Evolutionary conservation across 1,140 invertebrate species (phyloP).

Genomic region (Mactra quadrangularis): DNA sequence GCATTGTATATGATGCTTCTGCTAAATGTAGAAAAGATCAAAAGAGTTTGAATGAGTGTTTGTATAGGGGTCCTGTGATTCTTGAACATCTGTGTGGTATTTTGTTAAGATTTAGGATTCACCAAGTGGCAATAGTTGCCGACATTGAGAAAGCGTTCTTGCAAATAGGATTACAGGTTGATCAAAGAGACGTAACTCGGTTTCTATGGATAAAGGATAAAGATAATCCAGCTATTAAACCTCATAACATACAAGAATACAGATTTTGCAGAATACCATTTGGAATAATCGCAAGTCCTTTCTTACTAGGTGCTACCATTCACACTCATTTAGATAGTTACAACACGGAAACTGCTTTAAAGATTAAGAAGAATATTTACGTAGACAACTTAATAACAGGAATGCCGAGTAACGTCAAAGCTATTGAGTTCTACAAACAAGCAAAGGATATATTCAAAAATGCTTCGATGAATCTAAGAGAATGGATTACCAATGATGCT

Average conservation of each 20-base stretch:
- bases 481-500: not conserved
- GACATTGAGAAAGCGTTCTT: slow-evolving; percentile 15
- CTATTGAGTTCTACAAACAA: not conserved
- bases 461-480: not conserved
- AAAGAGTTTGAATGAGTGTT: slow-evolving; percentile 21
- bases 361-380: not conserved
- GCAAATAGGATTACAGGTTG: not conserved
- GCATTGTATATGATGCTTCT: slow-evolving; percentile 49
- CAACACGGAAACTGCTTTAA: not conserved
- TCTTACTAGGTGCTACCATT: slow-evolving; percentile 34
- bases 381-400: not conserved
- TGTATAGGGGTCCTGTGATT: slow-evolving; percentile 29
- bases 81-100: slow-evolving; percentile 18
- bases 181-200: slow-evolving; percentile 37
- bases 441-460: not conserved
- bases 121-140: slow-evolving; percentile 25
- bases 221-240: not conserved
- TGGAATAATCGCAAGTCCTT: slow-evolving; percentile 51
- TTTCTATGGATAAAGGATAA: slow-evolving; percentile 45
- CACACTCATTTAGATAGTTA: slow-evolving; percentile 31
- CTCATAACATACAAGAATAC: slow-evolving; percentile 38
- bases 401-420: not conserved
- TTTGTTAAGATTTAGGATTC: slow-evolving; percentile 25
- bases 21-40: slow-evolving; percentile 11
- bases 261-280: slow-evolving; percentile 50